A percentile compares a stretch with the other conserved stretches of the same genome.
Conservation (phyloP, 2,888 invertebrate genomes). For the Agrotis ipsilon region DNA sequence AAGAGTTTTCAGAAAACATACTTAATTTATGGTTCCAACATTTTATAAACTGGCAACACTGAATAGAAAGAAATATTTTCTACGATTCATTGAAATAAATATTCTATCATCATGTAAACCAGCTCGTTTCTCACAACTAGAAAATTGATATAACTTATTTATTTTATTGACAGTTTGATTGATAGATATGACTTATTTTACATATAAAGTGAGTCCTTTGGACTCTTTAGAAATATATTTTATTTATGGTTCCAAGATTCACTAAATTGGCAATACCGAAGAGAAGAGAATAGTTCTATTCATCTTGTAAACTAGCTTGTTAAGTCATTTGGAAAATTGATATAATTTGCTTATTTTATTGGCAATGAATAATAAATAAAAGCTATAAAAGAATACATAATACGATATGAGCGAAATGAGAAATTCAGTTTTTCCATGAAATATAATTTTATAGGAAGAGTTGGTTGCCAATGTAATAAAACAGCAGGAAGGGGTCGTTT, state of each 20-base stretch:
- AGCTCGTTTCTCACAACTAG: background rate
- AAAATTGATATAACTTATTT: background rate
- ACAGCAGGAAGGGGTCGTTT: slow-evolving; percentile 47
- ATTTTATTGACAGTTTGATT: background rate
- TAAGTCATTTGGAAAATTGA: background rate
- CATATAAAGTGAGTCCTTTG: background rate
- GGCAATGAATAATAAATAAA: no score
- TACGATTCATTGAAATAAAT: slow-evolving; percentile 3
- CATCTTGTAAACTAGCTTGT: slow-evolving; percentile 6
- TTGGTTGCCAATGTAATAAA: slow-evolving; percentile 59
- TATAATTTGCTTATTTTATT: background rate
- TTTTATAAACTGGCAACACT: background rate
- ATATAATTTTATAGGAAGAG: slow-evolving; percentile 43
- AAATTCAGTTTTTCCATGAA: slow-evolving; percentile 21
- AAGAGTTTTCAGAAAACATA: slow-evolving; percentile 9
- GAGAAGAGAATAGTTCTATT: slow-evolving; percentile 12
- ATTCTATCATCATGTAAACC: slow-evolving; percentile 2
- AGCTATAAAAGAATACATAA: no score
- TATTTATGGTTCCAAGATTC: background rate
- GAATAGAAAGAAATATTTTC: slow-evolving; percentile 16
- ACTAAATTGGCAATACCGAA: background rate
- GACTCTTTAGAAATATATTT: slow-evolving; percentile 15
- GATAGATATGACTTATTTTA: background rate
- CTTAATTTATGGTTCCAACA: slow-evolving; percentile 1
- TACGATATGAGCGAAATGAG: background rate